Base-by-base conservation (phyloP, 1,140 invertebrate species). In the Colletes gigas region DNA sequence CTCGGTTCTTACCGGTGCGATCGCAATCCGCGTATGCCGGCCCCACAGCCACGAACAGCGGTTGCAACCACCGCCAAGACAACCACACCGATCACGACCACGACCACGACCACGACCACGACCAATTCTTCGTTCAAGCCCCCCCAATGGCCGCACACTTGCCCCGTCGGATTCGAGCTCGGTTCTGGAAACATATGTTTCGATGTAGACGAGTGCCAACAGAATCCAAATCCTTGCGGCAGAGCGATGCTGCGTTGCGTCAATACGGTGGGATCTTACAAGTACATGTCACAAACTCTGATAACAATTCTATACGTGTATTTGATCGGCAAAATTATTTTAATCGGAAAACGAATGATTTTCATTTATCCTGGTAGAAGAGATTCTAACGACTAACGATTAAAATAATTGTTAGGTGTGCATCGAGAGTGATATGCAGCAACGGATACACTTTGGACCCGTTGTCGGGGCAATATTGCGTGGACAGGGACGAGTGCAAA, bases 1-100 rank as follows among this genome's bases (percentile, higher is more conserved):
- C 90, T 95, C 30, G 97, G 97, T 0, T 97, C 96, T 17, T 98
- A 96, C 89, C 93, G 96, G 47, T 98, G 97, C 91, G 94, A 95
- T 69, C 93, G 94, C 30, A 94, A 94, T 80, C 89, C 63, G 9
- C 85, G 85, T 65, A 55, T 55, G 12, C 63, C 80, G 14, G 19
- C 41, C 8, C 8, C 77, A 9, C 77, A 79, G 9, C 6, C 82
- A 8, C 73, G 57, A 47, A 52, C 52, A 5, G 44, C 4, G 19
- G 39, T 21, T 15, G 10, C 60, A 0, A 76, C 82, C 8, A 47
- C 54, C 12, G 60, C 81, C 4, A 66, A 73, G 12, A 70, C 71
- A 9, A 78, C 54, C 30, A 77, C 74, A 41, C 50, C 69, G 2
- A 84, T 39, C 12, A 88, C 71, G 57, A 81, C 78, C 4, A 83